Evolutionary conservation across 2,797 vertebrate genomes (phyloP).

Genomic region (Spinus pinus): DNA sequence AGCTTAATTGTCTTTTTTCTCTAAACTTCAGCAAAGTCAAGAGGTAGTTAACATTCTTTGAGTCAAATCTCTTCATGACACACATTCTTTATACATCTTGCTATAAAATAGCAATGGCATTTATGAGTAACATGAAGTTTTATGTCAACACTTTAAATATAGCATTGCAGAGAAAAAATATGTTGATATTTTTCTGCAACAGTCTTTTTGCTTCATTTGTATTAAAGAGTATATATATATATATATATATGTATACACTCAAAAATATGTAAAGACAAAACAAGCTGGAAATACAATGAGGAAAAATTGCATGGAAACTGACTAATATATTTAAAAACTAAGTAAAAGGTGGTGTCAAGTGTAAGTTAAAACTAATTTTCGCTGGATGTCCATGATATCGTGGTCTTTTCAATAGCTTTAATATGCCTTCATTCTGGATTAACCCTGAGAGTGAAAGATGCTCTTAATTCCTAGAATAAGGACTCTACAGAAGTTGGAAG

Average conservation of each 20-base stretch:
- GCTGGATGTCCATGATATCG: neutral
- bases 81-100: neutral
- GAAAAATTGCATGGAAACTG: neutral
- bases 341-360: neutral
- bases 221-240: neutral
- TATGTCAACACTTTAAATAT: neutral
- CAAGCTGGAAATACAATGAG: neutral
- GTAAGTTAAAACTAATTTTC: neutral
- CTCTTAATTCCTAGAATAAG: neutral
- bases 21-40: neutral
- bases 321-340: neutral
- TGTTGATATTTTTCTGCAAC: neutral
- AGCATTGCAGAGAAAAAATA: neutral
- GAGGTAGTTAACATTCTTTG: neutral
- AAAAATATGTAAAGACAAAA: neutral
- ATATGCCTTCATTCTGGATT: neutral
- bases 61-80: neutral
- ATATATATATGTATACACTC: neutral
- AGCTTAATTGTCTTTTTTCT: neutral
- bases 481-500: neutral
- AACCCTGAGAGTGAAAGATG: neutral
- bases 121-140: neutral
- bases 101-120: neutral
- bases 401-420: neutral
- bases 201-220: neutral